These are phyloP conservation scores for Melanargia galathea DNA, from an alignment of 2,888 invertebrate species.

Conservation along the genomic window DNA sequence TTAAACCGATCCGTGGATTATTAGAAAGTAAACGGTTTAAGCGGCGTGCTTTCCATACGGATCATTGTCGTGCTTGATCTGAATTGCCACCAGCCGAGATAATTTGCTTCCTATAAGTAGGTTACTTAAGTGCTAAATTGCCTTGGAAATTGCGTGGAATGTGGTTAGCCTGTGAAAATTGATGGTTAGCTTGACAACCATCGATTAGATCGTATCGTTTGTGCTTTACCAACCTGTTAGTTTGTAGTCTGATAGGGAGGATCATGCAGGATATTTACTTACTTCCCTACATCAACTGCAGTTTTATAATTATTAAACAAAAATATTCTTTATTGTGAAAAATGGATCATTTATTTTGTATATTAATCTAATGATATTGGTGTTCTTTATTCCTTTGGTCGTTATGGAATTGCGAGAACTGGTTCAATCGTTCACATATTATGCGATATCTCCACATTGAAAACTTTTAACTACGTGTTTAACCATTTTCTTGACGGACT, in stretches of 20 bases:
- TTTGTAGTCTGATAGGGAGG: slow-evolving; percentile 12
- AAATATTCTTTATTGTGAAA: slow-evolving; percentile 1
- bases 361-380: not conserved
- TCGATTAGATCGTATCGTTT: slow-evolving; percentile 30
- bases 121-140: slow-evolving; percentile 40
- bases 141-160: slow-evolving; percentile 38
- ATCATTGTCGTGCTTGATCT: slow-evolving; percentile 45
- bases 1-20: slow-evolving; percentile 51
- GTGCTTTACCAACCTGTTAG: slow-evolving; percentile 26
- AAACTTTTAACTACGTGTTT: not conserved
- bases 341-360: not conserved
- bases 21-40: slow-evolving; percentile 57
- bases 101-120: slow-evolving; percentile 38
- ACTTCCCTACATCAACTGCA: slow-evolving; percentile 7
- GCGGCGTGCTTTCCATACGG: slow-evolving; percentile 48
- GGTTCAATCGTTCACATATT: too few species aligned
- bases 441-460: not conserved
- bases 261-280: not conserved
- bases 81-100: slow-evolving; percentile 40
- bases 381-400: not conserved
- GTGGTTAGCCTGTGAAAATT: slow-evolving; percentile 37
- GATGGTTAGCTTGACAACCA: slow-evolving; percentile 35
- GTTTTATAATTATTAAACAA: not conserved
- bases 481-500: too few species aligned
- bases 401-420: not conserved